Evolutionary conservation across 2,113 vertebrate species (phyloP), one percentile per base, ranked within the genome.

Genomic region (Lophochroa leadbeateri): DNA sequence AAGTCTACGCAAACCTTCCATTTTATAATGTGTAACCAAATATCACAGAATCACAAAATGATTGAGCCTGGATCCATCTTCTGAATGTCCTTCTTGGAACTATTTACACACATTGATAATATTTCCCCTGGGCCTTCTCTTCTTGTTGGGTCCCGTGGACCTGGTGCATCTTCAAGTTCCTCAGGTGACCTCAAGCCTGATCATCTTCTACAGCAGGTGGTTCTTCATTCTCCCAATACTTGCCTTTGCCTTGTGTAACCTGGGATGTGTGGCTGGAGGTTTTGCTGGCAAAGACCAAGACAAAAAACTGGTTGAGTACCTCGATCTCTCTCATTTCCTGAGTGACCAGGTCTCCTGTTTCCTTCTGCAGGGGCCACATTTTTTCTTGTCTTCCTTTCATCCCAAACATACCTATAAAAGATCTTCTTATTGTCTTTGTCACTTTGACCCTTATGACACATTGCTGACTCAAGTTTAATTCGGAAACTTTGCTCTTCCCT

Each of bases 1-100:
- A 63, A 16, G 9, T 55, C 43, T 15, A 43, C 4, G 21, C 2
- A 70, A 71, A 28, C 9, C 0, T 12, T 18, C 11, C 1, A 47
- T 63, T 81, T 92, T 53, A 13, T 46, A 64, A 29, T n/a, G 18
- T 71, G 44, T 78, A 65, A 29, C 5, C 47, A 70, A 20, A 12
- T 76, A 63, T 35, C 12, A n/a, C 19, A 29, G 33, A 61, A 53
- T 46, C 19, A 46, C 3, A 47, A 57, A 55, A 33, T 31, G 5
- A 4, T 28, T 63, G 11, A 50, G 7, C 13, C 20, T 47, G 9
- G 4, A 9, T 46, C 5, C 7, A 21, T 78, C 25, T 77, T 63
- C 41, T 47, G 47, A 70, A 17, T 17, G 28, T 46, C 11, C 13
- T 67, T 10, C 20, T 58, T 82, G 44, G 18, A 39, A 46, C 4